Percentiles rank a stretch among this genome's conserved stretches.
Conservation (phyloP, 2,797 vertebrate species). For the Orientallactaga sibirica region DNA sequence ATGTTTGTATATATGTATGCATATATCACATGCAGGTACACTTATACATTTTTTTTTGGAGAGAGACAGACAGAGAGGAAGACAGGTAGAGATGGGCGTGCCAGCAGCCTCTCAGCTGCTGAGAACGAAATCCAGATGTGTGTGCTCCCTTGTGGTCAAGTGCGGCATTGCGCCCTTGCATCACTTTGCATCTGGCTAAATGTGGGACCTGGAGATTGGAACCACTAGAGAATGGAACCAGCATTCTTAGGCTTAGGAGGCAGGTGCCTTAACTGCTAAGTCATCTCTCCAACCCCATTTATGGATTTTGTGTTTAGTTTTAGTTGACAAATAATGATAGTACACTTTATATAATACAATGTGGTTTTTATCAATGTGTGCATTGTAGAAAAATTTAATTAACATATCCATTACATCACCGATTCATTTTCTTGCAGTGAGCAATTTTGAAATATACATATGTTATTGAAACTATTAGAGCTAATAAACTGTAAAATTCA, state of each 20-base stretch:
- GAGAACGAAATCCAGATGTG: too few relatives aligned
- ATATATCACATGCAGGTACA: not conserved
- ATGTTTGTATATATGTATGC: too few relatives aligned
- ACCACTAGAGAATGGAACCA: too few relatives aligned
- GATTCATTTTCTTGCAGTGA: not conserved
- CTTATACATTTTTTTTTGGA: not conserved
- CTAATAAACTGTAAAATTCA: not conserved
- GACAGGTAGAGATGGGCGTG: too few relatives aligned
- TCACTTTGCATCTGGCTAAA: too few relatives aligned
- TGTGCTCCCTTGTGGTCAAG: too few relatives aligned
- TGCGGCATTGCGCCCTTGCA: too few relatives aligned
- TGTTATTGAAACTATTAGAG: not conserved
- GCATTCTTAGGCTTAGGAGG: too few relatives aligned
- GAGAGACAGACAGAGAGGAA: too few relatives aligned
- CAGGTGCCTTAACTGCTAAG: too few relatives aligned
- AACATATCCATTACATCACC: not conserved
- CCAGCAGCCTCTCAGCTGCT: too few relatives aligned
- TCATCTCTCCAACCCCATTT: not conserved
- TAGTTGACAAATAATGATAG: not conserved
- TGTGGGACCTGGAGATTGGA: too few relatives aligned
- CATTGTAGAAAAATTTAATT: not conserved
- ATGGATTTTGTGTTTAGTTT: not conserved
- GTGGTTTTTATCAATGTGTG: not conserved
- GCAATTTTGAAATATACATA: not conserved
- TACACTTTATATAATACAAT: not conserved